Conservation (phyloP, 1,140 invertebrate genomes). For the Acyrthosiphon pisum region DNA sequence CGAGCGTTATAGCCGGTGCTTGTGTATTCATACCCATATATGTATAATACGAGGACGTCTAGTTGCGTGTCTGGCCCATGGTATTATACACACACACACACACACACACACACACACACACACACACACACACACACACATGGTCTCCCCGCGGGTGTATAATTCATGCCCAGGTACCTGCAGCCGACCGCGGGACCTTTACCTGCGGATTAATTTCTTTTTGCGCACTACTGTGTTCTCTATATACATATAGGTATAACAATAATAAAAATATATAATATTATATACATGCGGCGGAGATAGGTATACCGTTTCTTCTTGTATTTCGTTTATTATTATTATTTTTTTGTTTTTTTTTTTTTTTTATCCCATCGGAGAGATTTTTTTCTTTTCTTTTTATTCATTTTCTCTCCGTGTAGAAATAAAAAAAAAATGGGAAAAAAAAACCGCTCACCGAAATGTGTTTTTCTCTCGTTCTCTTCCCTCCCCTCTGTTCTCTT, state of each 20-base stretch:
- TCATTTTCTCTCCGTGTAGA: background rate
- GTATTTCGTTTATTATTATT: slow-evolving; percentile 10
- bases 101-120: background rate
- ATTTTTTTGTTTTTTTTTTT: background rate
- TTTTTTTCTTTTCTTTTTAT: slow-evolving; percentile 44
- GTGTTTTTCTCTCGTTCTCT: background rate
- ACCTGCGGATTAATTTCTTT: slow-evolving; percentile 41
- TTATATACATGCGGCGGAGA: too few species aligned
- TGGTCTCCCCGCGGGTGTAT: background rate
- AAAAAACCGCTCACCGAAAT: slow-evolving; percentile 40
- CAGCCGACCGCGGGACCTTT: background rate
- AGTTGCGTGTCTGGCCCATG: background rate
- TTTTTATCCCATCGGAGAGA: background rate
- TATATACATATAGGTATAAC: background rate
- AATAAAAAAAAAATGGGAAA: background rate
- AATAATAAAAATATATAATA: background rate
- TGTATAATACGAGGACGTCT: background rate
- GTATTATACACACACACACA: background rate
- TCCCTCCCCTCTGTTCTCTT: background rate
- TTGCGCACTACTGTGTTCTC: background rate
- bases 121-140: too few species aligned
- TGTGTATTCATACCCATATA: too few species aligned
- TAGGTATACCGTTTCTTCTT: slow-evolving; percentile 31
- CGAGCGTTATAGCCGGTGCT: background rate
- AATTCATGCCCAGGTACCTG: background rate